phyloP scores from a whole-genome alignment of 2,888 invertebrate species.

The Xestia sexstrigata region DNA sequence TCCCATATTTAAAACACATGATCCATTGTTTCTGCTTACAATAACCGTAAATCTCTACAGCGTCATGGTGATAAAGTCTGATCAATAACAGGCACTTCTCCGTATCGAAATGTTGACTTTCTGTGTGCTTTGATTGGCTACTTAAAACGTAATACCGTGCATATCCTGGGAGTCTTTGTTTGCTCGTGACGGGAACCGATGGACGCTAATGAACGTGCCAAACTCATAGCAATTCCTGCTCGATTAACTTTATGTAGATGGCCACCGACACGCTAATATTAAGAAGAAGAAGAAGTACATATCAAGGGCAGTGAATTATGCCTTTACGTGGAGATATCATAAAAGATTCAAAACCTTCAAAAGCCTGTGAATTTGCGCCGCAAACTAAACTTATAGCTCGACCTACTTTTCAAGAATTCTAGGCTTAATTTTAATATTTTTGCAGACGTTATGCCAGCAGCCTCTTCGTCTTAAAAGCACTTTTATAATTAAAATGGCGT shows the following conservation, averaged over 20 bases:
- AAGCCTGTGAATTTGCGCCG: conserved; percentile 44
- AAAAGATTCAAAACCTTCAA: conserved; percentile 54
- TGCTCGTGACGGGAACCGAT: not conserved
- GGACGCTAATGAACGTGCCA: not conserved
- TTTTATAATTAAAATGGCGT: conserved; percentile 51
- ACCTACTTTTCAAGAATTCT: conserved; percentile 59
- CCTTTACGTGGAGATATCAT: conserved; percentile 29
- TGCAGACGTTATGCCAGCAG: conserved; percentile 25
- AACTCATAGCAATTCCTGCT: not conserved
- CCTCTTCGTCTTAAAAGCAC: conserved; percentile 38
- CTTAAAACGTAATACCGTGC: not conserved
- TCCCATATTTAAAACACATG: not conserved
- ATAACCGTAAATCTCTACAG: not conserved
- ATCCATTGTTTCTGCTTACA: not conserved
- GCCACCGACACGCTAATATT: not conserved
- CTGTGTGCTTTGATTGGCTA: conserved; percentile 11
- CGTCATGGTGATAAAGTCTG: not conserved
- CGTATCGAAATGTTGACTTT: not conserved
- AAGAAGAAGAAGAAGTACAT: conserved; percentile 1
- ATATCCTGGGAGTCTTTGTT: not conserved
- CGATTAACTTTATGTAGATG: not conserved
- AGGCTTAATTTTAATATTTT: conserved; percentile 54
- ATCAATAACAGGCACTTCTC: not conserved
- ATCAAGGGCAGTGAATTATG: conserved; percentile 21
- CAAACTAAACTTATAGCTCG: conserved; percentile 51